Percentiles rank a stretch among this genome's conserved stretches.
Conservation (phyloP, 2,888 invertebrate genomes). For the Ophion slaviceki region DNA sequence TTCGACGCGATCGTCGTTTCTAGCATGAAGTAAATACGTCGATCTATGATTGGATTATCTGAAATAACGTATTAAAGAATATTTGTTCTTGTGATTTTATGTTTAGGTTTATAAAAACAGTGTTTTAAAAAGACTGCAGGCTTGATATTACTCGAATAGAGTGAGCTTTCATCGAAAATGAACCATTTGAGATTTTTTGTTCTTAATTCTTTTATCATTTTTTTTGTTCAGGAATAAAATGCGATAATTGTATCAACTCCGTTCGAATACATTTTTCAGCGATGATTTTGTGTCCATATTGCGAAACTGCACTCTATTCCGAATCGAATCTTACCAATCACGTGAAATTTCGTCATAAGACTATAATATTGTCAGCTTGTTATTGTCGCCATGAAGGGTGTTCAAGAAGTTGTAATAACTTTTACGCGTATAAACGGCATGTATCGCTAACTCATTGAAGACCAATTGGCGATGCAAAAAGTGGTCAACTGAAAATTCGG, state of each 20-base stretch:
- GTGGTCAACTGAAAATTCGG: no score
- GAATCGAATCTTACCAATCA: constrained; percentile 47
- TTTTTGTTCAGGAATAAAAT: no score
- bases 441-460: constrained; percentile 48
- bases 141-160: constrained; percentile 8
- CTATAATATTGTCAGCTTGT: constrained; percentile 45
- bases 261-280: background rate
- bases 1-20: background rate
- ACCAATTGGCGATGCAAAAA: no score
- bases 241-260: background rate
- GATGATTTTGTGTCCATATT: constrained; percentile 53
- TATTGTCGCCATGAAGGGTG: constrained; percentile 54
- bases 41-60: background rate
- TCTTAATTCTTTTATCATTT: background rate
- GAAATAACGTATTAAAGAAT: background rate
- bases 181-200: background rate
- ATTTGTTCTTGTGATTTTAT: constrained; percentile 3
- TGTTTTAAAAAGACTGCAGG: background rate
- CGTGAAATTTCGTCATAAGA: constrained; percentile 30
- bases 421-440: constrained; percentile 22
- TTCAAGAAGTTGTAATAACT: background rate
- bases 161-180: background rate
- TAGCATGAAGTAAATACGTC: background rate
- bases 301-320: constrained; percentile 37
- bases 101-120: constrained; percentile 8